phyloP scores from a whole-genome alignment of 2,888 invertebrate genomes.

The Xestia rhomboidea region DNA sequence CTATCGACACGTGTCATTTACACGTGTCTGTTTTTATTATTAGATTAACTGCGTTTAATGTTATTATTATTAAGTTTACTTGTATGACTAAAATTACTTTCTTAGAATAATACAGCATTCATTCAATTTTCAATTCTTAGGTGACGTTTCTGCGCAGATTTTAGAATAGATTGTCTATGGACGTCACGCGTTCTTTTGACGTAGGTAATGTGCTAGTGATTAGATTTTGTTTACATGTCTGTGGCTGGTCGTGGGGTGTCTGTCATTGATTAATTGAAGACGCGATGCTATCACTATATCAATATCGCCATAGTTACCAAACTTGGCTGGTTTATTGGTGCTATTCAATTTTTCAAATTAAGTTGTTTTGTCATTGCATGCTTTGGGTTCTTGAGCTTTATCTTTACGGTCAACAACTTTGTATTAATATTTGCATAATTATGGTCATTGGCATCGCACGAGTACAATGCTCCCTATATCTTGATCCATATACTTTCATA shows the following conservation, averaged over 20 bases:
- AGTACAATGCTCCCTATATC: slow-evolving; percentile 30
- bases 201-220: slow-evolving; percentile 19
- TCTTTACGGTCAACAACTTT: slow-evolving; percentile 12
- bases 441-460: slow-evolving; percentile 4
- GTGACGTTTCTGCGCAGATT: slow-evolving; percentile 26
- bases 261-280: slow-evolving; percentile 19
- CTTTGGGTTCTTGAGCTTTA: slow-evolving; percentile 1
- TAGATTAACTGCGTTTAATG: slow-evolving; percentile 58
- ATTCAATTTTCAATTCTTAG: slow-evolving; percentile 12
- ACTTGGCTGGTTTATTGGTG: not conserved
- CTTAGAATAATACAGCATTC: not conserved
- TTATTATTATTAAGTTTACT: slow-evolving; percentile 42
- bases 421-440: slow-evolving; percentile 1
- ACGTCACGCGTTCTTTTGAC: slow-evolving; percentile 40
- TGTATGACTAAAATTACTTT: slow-evolving; percentile 21
- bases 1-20: slow-evolving; percentile 53
- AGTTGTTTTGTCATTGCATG: not conserved
- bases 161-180: slow-evolving; percentile 29
- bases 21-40: slow-evolving; percentile 62
- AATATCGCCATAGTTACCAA: not conserved
- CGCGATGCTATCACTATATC: slow-evolving; percentile 11
- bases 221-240: slow-evolving; percentile 35
- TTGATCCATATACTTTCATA: slow-evolving; percentile 22
- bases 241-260: not conserved
- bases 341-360: not conserved